Conservation (phyloP, 1,140 invertebrate genomes). For the Sarcophaga bullata region DNA sequence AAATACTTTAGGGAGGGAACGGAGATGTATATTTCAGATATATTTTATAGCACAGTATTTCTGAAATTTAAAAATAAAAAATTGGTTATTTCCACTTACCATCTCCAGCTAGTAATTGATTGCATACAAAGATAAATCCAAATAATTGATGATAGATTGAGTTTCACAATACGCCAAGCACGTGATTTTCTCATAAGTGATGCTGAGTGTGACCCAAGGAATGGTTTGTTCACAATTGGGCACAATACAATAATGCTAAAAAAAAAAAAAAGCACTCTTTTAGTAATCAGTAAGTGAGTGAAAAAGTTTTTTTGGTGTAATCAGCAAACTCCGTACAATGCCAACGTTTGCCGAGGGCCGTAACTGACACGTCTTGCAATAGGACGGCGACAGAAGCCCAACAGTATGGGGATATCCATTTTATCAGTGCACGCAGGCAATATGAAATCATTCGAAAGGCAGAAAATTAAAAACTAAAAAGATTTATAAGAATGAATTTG, state of each 20-base stretch:
- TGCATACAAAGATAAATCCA: constrained; percentile 98
- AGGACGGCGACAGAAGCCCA: constrained; percentile 94
- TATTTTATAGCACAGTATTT: neutral
- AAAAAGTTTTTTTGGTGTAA: neutral
- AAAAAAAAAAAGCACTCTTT: constrained; percentile 34
- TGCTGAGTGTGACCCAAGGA: constrained; percentile 98
- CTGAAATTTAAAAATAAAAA: neutral
- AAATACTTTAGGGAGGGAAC: constrained; percentile 82
- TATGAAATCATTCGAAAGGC: constrained; percentile 87
- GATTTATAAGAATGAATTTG: too few relatives aligned
- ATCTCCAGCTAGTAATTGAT: constrained; percentile 97
- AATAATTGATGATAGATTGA: constrained; percentile 99
- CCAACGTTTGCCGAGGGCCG: constrained; percentile 98
- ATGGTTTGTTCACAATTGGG: constrained; percentile 99
- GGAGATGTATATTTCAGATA: constrained; percentile 13
- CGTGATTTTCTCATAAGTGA: constrained; percentile 99
- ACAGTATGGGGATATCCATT: constrained; percentile 98
- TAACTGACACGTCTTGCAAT: constrained; percentile 97
- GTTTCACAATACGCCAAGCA: constrained; percentile 98
- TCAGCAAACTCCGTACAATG: constrained; percentile 89
- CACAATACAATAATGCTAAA: constrained; percentile 96
- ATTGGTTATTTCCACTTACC: constrained; percentile 72
- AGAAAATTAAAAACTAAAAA: constrained; percentile 40
- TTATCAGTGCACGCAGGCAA: constrained; percentile 99
- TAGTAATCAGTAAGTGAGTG: too few relatives aligned